Conservation (phyloP, 2,113 vertebrate genomes). For the Trichechus manatus region DNA sequence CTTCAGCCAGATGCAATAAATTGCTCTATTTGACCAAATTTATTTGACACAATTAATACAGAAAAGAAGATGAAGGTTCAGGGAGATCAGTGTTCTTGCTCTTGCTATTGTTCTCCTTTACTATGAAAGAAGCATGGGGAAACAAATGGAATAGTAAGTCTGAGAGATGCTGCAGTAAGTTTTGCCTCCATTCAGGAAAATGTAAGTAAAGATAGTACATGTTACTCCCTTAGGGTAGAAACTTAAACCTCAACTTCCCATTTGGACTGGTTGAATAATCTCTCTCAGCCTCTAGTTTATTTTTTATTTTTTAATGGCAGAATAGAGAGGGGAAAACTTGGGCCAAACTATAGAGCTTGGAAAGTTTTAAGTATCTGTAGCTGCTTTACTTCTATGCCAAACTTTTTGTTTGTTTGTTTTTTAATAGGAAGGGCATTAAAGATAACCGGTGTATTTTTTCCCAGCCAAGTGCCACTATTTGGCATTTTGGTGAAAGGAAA, state of each 20-base stretch:
- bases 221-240: neutral
- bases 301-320: slow-evolving; percentile 13
- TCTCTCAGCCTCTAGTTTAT: neutral
- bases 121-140: neutral
- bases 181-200: neutral
- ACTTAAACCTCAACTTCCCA: neutral
- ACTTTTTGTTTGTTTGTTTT: neutral
- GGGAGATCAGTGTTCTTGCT: neutral
- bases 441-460: slow-evolving; percentile 47
- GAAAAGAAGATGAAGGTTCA: neutral
- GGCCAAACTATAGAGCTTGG: slow-evolving; percentile 4
- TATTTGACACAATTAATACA: neutral
- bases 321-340: neutral
- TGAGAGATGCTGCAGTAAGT: neutral
- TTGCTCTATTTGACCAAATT: neutral
- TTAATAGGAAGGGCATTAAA: slow-evolving; percentile 59
- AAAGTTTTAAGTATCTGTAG: slow-evolving; percentile 51
- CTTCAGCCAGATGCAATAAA: neutral
- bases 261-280: neutral
- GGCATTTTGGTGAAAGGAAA: neutral
- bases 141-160: neutral
- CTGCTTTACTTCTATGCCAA: slow-evolving; percentile 16
- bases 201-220: neutral
- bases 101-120: neutral
- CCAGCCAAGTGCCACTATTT: slow-evolving; percentile 23